Percentiles rank a stretch among this genome's conserved stretches.
Conservation (phyloP, 2,888 invertebrate species). For the Ophion obscuratus region DNA sequence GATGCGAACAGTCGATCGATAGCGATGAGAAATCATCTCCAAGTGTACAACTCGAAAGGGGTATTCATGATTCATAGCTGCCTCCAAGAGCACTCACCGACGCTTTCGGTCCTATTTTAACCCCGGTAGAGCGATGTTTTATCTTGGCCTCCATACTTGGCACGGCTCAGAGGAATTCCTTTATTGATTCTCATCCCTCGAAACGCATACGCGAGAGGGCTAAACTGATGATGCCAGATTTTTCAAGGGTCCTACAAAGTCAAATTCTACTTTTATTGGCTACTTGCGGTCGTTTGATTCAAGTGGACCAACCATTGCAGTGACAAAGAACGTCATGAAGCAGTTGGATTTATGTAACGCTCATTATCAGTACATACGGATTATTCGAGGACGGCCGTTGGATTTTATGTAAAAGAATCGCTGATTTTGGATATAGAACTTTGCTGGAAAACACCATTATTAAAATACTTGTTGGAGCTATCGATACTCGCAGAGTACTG, state of each 20-base stretch:
- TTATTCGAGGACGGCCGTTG: background rate
- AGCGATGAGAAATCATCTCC: constrained; percentile 76
- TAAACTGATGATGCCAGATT: background rate
- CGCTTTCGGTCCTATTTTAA: constrained; percentile 54
- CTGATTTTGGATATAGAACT: background rate
- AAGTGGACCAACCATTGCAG: background rate
- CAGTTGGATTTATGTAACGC: background rate
- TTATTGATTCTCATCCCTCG: background rate
- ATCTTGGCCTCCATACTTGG: background rate
- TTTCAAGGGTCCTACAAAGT: background rate
- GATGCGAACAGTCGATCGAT: constrained; percentile 69
- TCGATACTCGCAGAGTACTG: no score
- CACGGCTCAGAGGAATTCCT: constrained; percentile 47
- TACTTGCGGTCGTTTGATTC: background rate
- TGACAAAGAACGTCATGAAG: background rate
- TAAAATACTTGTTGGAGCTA: no score
- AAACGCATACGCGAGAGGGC: background rate
- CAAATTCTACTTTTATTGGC: background rate
- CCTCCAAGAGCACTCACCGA: constrained; percentile 52
- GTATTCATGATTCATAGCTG: constrained; percentile 75
- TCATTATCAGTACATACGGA: background rate
- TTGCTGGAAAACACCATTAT: no score
- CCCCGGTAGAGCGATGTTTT: constrained; percentile 51
- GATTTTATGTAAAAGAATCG: background rate
- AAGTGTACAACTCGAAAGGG: constrained; percentile 82